Conservation (phyloP, 2,113 vertebrate species). For the Catharus fuscescens region DNA sequence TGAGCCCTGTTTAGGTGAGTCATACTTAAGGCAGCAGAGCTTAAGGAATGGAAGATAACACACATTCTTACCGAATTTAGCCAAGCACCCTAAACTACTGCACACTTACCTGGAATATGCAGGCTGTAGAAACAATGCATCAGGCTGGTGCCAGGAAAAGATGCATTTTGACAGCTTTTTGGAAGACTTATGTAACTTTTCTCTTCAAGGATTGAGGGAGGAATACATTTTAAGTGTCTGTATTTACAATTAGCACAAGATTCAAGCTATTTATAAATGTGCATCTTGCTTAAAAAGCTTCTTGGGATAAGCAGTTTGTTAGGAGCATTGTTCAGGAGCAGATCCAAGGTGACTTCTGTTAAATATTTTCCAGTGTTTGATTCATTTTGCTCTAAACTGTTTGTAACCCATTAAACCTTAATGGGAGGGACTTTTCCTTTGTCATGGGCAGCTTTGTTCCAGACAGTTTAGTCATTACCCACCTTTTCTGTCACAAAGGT, state of each 20-base stretch:
- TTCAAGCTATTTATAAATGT: not conserved
- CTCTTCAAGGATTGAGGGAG: not conserved
- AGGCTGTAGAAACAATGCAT: not conserved
- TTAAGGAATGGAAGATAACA: not conserved
- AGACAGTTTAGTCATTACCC: not conserved
- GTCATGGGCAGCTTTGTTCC: not conserved
- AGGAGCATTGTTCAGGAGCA: not conserved
- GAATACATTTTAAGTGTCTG: not conserved
- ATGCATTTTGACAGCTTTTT: not conserved
- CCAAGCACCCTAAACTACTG: not conserved
- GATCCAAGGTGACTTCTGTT: not conserved
- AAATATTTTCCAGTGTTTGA: not conserved
- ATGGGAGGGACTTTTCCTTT: not conserved
- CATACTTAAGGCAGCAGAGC: not conserved
- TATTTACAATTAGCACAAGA: not conserved
- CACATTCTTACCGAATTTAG: not conserved
- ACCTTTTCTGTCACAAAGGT: not conserved
- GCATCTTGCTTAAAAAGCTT: not conserved
- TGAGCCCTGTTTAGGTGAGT: not conserved
- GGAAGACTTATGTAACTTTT: not conserved
- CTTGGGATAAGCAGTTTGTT: not conserved
- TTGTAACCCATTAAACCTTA: not conserved
- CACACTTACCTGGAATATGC: not conserved
- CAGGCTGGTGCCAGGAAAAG: not conserved
- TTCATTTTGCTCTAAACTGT: not conserved